Evolutionary conservation across 2,888 invertebrate genomes (phyloP), one percentile per base, ranked within the genome.

Genomic region (Melinopterus prodromus): DNA sequence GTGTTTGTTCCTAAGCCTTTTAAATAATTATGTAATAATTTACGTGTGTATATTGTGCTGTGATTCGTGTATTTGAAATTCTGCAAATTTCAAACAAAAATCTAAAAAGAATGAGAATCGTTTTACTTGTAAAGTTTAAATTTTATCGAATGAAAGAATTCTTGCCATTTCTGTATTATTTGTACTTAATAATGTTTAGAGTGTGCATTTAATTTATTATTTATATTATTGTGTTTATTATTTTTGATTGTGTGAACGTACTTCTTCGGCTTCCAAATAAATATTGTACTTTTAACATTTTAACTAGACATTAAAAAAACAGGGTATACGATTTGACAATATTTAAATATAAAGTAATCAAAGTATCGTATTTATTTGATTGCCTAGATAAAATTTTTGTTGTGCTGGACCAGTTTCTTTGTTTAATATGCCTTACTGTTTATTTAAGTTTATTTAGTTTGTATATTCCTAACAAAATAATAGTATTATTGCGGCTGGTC

Each of bases 121-220:
- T 80, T 83, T 81, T 37, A 80, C 81, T n/a, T 82, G 83, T 80
- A 83, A 82, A 88, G 88, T 88, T 88, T 88, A 88, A 88, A 88
- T 86, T 87, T 87, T 53, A 53, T 36, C 37, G 74, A 36, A 74
- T 26, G 74, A 36, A 37, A 74, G 37, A 37, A 74, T 74, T 89
- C 89, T 89, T 89, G 89, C 89, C 89, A 89, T 89, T 88, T 88
- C 88, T 89, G 88, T 89, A 88, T 88, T 89, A 88, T 88, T 85
- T 83, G 81, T 83, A 85, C 74, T 35, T 74, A 74, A 74, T 74
- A 74, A 74, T 74, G 16, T 71, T 71, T 12, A 71, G 15, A 71
- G 71, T 71, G 71, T 71, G 26, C 74, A 35, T 74, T 26, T 74
- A 74, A 74, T 74, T 74, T 74, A 74, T 74, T 74, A 74, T 74